Conservation (phyloP, 2,888 invertebrate species). For the Nemoura dubitans region DNA sequence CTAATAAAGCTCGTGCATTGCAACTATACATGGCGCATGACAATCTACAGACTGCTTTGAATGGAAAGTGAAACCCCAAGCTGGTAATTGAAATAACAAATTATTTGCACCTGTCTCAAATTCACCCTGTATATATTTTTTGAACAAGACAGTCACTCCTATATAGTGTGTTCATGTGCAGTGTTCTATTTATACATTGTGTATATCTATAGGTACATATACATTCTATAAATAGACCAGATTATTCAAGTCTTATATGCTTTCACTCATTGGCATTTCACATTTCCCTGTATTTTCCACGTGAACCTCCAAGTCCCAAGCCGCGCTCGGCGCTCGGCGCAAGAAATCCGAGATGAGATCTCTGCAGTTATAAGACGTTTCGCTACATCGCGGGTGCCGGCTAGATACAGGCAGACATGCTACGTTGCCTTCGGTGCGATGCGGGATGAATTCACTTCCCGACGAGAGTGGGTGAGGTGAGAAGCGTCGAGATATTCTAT, state of each 20-base stretch:
- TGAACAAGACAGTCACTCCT: too few species aligned
- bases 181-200: too few species aligned
- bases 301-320: neutral
- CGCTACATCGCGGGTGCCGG: neutral
- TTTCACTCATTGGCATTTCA: neutral
- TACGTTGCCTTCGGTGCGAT: neutral
- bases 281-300: neutral
- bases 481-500: constrained; percentile 17
- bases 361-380: neutral
- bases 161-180: too few species aligned
- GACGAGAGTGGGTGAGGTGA: neutral
- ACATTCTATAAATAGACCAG: neutral
- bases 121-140: too few species aligned
- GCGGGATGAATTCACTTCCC: neutral
- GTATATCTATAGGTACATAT: too few species aligned
- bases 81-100: too few species aligned
- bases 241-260: neutral
- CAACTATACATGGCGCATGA: too few species aligned
- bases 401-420: neutral
- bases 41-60: too few species aligned
- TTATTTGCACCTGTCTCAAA: too few species aligned
- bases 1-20: too few species aligned
- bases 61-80: too few species aligned
- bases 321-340: neutral
- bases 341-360: neutral